Evolutionary conservation across 2,888 invertebrate species (phyloP), one percentile per base, ranked within the genome.

Genomic region (Archaeoteleia sp.): DNA sequence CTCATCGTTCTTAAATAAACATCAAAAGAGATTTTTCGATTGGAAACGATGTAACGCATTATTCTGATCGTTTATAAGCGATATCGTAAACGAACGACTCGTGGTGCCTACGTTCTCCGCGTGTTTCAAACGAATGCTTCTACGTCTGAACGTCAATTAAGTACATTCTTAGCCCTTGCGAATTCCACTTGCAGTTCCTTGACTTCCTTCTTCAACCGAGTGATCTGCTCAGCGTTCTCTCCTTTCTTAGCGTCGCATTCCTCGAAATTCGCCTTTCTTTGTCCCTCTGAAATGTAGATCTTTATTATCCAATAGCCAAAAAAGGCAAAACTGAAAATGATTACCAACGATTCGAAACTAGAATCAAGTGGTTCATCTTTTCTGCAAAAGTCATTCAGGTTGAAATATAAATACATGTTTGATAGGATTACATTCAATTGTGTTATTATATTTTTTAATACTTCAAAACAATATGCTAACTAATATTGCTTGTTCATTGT

Each of bases 251-350:
- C 89, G 78, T 93, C 93, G 83, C 91, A 92, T 81, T 94, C 93
- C 82, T 94, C 94, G 74, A 90, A 93, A 63, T 92, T 89, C 0
- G 95, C 94, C 77, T 93, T 94, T 74, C 94, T 89, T 86, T 94
- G 94, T 6, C 95, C 94, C 90, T 95, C 95, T 94, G 78, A 5
- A 62, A 62, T 35, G 17, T 23, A 40, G 12, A 12, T 32, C 32
- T 32, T 32, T 10, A 32, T 32, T 32, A 32, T 5, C 5, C 20
- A 5, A 4, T 5, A 4, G 20, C 3, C 3, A 20, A 20, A 20
- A 20, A 20, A 20, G n/a, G n/a, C n/a, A n/a, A n/a, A n/a, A n/a
- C n/a, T n/a, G n/a, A n/a, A n/a, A n/a, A n/a, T n/a, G n/a, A n/a
- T n/a, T n/a, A n/a, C n/a, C n/a, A n/a, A n/a, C n/a, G n/a, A n/a